Conservation (phyloP, 2,797 vertebrate genomes). For the Bovichtus variegatus region DNA sequence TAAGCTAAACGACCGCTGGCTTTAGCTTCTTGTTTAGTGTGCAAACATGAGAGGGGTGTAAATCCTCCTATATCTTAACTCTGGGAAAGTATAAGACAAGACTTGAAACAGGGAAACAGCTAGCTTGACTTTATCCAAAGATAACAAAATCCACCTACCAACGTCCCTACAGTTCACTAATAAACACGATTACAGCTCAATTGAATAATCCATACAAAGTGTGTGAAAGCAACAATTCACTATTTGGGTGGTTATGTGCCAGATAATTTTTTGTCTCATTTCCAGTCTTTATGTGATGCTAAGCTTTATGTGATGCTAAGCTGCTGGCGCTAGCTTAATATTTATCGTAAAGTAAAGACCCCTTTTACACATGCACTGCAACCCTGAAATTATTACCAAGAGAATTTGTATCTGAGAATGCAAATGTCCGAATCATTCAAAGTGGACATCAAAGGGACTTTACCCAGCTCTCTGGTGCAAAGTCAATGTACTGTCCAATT, state of each 20-base stretch:
- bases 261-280: neutral
- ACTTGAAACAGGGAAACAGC: neutral
- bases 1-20: neutral
- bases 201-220: neutral
- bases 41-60: neutral
- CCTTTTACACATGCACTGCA: too few species aligned
- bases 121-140: neutral
- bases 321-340: neutral
- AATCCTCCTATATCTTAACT: neutral
- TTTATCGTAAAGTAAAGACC: too few species aligned
- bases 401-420: too few species aligned
- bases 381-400: too few species aligned
- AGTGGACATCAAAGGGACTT: too few species aligned
- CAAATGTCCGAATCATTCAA: too few species aligned
- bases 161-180: neutral
- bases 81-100: neutral
- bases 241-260: neutral
- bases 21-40: neutral
- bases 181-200: neutral
- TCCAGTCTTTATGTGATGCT: neutral
- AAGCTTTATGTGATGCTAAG: conserved; percentile 3
- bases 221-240: neutral
- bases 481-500: too few species aligned
- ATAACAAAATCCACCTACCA: neutral
- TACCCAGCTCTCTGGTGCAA: too few species aligned